Evolutionary conservation across 2,888 invertebrate species (phyloP).

Genomic region (Acrobasis consociella): DNA sequence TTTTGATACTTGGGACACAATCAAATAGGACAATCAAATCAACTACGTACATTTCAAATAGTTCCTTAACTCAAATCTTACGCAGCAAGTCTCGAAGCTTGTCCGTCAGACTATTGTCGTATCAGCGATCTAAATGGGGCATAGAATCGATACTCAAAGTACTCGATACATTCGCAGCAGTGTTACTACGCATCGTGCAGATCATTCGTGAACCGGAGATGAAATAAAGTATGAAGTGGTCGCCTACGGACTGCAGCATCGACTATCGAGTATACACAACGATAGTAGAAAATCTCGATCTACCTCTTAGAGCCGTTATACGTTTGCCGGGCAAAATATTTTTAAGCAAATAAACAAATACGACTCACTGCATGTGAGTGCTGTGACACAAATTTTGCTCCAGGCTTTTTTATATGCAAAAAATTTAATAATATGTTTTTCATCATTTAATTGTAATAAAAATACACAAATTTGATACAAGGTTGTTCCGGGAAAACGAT

Average conservation of each 20-base stretch:
- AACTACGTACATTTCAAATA: slow-evolving; percentile 46
- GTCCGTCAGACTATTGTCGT: slow-evolving; percentile 68
- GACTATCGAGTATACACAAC: background rate
- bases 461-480: too few species aligned
- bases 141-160: slow-evolving; percentile 64
- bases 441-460: too few species aligned
- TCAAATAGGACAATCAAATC: slow-evolving; percentile 55
- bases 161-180: slow-evolving; percentile 55
- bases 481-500: too few species aligned
- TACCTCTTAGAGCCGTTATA: too few species aligned
- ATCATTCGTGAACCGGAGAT: slow-evolving; percentile 66
- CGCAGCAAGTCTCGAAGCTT: slow-evolving; percentile 50
- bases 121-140: slow-evolving; percentile 76
- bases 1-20: slow-evolving; percentile 34
- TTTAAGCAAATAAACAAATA: too few species aligned
- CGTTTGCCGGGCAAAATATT: too few species aligned
- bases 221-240: slow-evolving; percentile 71
- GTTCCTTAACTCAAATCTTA: slow-evolving; percentile 63
- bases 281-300: too few species aligned
- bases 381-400: too few species aligned
- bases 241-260: slow-evolving; percentile 41
- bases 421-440: too few species aligned
- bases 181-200: slow-evolving; percentile 64
- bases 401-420: too few species aligned
- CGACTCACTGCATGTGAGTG: too few species aligned